Conservation (phyloP, 2,888 invertebrate genomes). For the Lasiommata megera region DNA sequence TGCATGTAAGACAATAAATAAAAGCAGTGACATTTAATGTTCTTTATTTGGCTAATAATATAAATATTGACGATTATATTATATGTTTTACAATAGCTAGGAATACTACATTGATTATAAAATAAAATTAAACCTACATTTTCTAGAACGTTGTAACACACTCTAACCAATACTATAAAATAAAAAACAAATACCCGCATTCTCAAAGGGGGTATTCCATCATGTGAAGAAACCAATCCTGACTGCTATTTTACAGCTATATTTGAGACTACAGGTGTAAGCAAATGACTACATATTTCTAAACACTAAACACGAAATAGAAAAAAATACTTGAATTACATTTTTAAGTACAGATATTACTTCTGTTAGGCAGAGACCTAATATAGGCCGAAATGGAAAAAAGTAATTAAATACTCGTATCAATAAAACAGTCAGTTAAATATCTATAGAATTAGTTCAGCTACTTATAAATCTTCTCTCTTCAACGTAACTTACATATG, state of each 20-base stretch:
- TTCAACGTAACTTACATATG: background rate
- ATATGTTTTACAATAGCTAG: background rate
- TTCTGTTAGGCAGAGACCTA: conserved; percentile 65
- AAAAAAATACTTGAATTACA: conserved; percentile 50
- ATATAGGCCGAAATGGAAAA: conserved; percentile 49
- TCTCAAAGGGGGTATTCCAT: background rate
- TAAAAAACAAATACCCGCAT: background rate
- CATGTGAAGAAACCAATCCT: no score
- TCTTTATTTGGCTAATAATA: no score
- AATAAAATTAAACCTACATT: background rate
- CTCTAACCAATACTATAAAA: background rate
- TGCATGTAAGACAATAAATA: no score
- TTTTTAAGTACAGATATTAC: conserved; percentile 60
- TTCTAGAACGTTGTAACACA: background rate
- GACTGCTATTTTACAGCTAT: background rate
- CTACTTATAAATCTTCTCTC: background rate
- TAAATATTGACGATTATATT: background rate
- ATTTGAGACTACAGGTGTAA: background rate
- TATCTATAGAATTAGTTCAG: background rate
- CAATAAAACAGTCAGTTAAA: background rate
- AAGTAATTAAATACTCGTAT: conserved; percentile 37
- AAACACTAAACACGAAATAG: conserved; percentile 18
- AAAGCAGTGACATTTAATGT: background rate
- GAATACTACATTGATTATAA: background rate
- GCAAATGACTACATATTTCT: background rate